Evolutionary conservation across 2,888 invertebrate genomes (phyloP).

Genomic region (Pseudoips prasinana): DNA sequence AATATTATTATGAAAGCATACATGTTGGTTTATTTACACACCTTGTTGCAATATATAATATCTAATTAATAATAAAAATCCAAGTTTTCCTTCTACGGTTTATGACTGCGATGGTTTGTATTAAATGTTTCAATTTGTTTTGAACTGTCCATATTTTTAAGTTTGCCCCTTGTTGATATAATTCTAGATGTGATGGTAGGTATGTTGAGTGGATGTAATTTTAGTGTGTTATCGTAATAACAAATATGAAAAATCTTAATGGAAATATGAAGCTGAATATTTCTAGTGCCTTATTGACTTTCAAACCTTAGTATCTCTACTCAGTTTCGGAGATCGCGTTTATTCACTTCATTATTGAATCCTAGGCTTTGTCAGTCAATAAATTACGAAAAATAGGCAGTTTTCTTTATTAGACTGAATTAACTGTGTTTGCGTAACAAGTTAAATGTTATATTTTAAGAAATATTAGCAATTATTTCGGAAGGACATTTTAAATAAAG

Average conservation of each 20-base stretch:
- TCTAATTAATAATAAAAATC: constrained; percentile 40
- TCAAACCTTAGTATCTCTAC: constrained; percentile 47
- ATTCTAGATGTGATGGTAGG: constrained; percentile 38
- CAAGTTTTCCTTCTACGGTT: constrained; percentile 44
- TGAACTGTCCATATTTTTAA: constrained; percentile 60
- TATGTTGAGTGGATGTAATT: constrained; percentile 49
- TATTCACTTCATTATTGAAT: constrained; percentile 1
- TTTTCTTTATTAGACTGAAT: constrained; percentile 69
- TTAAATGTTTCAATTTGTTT: constrained; percentile 68
- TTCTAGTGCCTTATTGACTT: constrained; percentile 73
- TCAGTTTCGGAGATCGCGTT: constrained; percentile 1
- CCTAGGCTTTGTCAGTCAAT: constrained; percentile 64
- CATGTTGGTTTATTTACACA: constrained; percentile 35
- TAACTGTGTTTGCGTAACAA: constrained; percentile 65
- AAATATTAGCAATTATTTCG: constrained; percentile 65
- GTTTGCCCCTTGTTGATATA: constrained; percentile 48
- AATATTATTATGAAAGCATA: constrained; percentile 37
- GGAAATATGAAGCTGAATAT: constrained; percentile 55
- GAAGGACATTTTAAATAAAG: constrained; percentile 71
- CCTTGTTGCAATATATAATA: constrained; percentile 48
- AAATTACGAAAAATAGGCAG: constrained; percentile 57
- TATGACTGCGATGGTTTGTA: constrained; percentile 55
- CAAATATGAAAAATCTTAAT: constrained; percentile 66
- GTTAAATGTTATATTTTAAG: constrained; percentile 67
- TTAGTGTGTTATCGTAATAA: constrained; percentile 58